Evolutionary conservation across 2,113 vertebrate genomes (phyloP).

Genomic region (Myrmecophaga tridactyla): DNA sequence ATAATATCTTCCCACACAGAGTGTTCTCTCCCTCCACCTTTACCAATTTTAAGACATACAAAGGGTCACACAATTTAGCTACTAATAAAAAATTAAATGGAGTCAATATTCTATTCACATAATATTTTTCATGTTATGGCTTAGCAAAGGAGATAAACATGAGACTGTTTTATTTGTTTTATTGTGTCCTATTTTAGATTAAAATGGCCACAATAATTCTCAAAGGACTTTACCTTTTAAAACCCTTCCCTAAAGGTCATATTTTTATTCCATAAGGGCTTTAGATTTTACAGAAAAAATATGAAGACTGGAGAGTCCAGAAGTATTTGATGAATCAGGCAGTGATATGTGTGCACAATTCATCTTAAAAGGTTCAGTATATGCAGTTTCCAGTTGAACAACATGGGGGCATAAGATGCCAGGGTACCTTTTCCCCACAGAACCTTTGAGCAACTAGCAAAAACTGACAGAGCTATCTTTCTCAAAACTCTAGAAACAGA

Average conservation of each 20-base stretch:
- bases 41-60: neutral
- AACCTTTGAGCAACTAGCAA: no score
- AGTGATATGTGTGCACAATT: neutral
- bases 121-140: neutral
- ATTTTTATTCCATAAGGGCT: neutral
- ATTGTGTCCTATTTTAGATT: neutral
- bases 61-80: neutral
- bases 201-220: neutral
- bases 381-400: neutral
- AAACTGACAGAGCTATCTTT: no score
- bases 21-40: neutral
- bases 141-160: neutral
- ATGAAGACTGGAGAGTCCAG: neutral
- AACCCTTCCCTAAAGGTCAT: neutral
- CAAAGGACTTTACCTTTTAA: neutral
- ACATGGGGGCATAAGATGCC: no score
- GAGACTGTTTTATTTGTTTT: neutral
- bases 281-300: neutral
- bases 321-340: neutral
- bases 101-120: neutral
- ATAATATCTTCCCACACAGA: neutral
- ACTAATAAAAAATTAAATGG: neutral
- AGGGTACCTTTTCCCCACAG: no score
- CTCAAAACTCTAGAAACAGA: no score
- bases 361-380: neutral